Evolutionary conservation across 1,140 invertebrate genomes (phyloP), one percentile per base, ranked within the genome.

Genomic region (Drosophila mauritiana): DNA sequence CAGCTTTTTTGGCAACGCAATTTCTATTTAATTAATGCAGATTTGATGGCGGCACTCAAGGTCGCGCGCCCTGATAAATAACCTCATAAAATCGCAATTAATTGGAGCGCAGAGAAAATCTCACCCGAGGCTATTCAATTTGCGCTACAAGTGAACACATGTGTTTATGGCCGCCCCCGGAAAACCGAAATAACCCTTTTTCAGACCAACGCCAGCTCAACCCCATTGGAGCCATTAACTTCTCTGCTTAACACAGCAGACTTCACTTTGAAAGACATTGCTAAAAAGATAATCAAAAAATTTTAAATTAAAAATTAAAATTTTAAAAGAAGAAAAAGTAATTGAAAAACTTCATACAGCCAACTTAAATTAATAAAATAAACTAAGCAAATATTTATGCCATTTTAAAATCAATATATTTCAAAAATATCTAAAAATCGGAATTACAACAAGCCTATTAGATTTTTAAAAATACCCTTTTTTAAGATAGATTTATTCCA

Each of bases 11-110:
- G 22, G 25, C 20, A 59, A 11, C 39, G 46, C 54, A 77, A 88
- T 77, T 80, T 82, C 8, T 73, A 88, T 88, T 88, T 83, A 88
- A 88, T 88, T 83, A 83, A 79, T 76, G 65, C 17, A 75, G 52
- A 82, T 88, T 86, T 86, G 56, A 86, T 81, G 68, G 61, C 62
- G 52, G 52, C 63, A 63, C 68, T 76, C 42, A 64, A 46, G 46
- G 59, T 63, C 56, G 42, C 8, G 27, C 31, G 31, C 31, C 31
- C 31, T 31, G 45, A 64, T 45, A 65, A 65, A 52, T 68, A 64
- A 51, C 36, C 27, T 11, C 63, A 69, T 77, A 84, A 85, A 77
- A 25, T 61, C 75, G 37, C 75, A 61, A 86, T 86, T 86, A 86
- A 52, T 67, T 58, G 64, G 48, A 37, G 25, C 17, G 17, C 11